phyloP scores from a whole-genome alignment of 2,888 invertebrate genomes.

The Papilio gigon region DNA sequence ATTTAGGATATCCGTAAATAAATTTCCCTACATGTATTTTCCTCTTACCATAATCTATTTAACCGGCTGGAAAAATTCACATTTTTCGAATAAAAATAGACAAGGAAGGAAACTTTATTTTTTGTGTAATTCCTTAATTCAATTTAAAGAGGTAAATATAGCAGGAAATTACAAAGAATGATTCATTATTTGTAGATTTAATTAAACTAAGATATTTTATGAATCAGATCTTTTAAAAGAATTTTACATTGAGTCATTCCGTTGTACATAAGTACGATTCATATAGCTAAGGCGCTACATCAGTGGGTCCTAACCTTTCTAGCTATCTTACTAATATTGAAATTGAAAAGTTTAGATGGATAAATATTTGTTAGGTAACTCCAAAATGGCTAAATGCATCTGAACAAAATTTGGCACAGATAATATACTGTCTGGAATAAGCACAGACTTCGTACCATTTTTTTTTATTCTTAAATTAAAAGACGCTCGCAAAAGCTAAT shows the following conservation, averaged over 20 bases:
- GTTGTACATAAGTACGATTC: not conserved
- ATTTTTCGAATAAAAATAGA: not conserved
- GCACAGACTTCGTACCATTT: too few relatives aligned
- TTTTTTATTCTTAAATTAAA: too few relatives aligned
- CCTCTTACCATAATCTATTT: not conserved
- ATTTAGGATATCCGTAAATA: not conserved
- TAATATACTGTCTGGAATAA: too few relatives aligned
- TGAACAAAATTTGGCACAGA: too few relatives aligned
- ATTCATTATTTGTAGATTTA: not conserved
- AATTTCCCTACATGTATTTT: not conserved
- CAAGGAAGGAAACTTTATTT: constrained; percentile 6
- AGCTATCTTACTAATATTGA: too few relatives aligned
- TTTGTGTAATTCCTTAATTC: not conserved
- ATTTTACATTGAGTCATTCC: not conserved
- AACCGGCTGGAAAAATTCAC: not conserved
- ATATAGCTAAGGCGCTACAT: not conserved
- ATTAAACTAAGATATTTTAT: constrained; percentile 4
- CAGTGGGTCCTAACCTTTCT: too few relatives aligned
- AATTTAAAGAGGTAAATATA: not conserved
- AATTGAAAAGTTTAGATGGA: too few relatives aligned
- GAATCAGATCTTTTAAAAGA: not conserved
- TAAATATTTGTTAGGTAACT: too few relatives aligned
- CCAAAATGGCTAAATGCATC: too few relatives aligned
- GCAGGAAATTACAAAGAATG: not conserved
- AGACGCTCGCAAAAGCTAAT: too few relatives aligned